These are phyloP conservation scores for Platichthys flesus DNA, from an alignment of 2,113 vertebrate species.

Conservation along the genomic window DNA sequence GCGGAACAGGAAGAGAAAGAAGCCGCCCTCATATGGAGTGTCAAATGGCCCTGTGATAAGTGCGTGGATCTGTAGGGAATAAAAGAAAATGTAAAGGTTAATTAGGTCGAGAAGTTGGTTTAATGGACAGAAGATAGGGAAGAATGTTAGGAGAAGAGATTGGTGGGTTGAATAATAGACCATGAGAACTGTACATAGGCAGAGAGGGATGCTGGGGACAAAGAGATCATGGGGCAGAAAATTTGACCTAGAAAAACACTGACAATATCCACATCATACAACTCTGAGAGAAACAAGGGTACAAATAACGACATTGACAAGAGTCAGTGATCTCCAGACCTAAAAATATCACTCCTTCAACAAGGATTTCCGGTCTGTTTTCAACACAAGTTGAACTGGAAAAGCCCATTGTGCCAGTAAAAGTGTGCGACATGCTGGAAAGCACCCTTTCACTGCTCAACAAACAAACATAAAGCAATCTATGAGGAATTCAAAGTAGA, in stretches of 20 bases:
- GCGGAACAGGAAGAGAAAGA: slow-evolving; percentile 99
- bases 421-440: neutral
- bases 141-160: neutral
- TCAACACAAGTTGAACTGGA: neutral
- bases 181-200: neutral
- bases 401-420: neutral
- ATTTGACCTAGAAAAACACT: slow-evolving; percentile 10
- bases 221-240: slow-evolving; percentile 2
- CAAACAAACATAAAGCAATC: neutral
- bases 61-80: slow-evolving; percentile 90
- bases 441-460: no score
- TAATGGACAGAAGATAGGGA: neutral
- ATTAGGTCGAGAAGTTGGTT: neutral
- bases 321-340: neutral
- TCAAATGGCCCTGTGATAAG: slow-evolving; percentile 99
- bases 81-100: neutral
- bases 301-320: neutral
- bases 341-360: neutral
- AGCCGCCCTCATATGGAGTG: slow-evolving; percentile 98
- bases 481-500: no score
- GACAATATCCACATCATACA: neutral
- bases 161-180: neutral
- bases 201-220: neutral
- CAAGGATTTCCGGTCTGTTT: no score
- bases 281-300: neutral